Conservation (phyloP, 2,113 vertebrate species). For the Phoenicopterus ruber region DNA sequence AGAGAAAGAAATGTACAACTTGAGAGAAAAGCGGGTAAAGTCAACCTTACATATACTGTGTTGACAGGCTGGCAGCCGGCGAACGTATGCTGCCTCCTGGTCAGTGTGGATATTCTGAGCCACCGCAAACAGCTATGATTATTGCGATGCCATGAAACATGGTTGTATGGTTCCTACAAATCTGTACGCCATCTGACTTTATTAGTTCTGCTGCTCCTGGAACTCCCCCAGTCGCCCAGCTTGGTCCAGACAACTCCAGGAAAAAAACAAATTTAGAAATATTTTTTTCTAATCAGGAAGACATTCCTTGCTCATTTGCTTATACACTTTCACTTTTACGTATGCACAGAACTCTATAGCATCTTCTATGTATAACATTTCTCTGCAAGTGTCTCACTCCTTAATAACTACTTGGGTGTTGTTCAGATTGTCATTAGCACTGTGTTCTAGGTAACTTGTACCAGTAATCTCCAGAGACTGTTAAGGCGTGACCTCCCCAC, state of each 20-base stretch:
- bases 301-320: not conserved
- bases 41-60: not conserved
- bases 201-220: not conserved
- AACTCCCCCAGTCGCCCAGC: not conserved
- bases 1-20: not conserved
- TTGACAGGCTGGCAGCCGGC: not conserved
- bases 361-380: not conserved
- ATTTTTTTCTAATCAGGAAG: not conserved
- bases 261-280: not conserved
- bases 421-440: not conserved
- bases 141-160: not conserved
- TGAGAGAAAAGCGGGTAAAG: not conserved
- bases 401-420: not conserved
- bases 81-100: not conserved
- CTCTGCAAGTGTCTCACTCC: not conserved
- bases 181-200: not conserved
- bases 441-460: not conserved
- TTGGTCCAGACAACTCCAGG: not conserved
- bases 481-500: not conserved
- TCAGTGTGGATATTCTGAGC: not conserved
- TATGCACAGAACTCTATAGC: not conserved
- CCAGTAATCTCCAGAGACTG: not conserved
- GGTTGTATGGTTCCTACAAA: not conserved
- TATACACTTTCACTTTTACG: not conserved
- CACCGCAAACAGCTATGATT: not conserved